Base-by-base conservation (phyloP, 2,888 invertebrate species). In the Malacosoma neustria region DNA sequence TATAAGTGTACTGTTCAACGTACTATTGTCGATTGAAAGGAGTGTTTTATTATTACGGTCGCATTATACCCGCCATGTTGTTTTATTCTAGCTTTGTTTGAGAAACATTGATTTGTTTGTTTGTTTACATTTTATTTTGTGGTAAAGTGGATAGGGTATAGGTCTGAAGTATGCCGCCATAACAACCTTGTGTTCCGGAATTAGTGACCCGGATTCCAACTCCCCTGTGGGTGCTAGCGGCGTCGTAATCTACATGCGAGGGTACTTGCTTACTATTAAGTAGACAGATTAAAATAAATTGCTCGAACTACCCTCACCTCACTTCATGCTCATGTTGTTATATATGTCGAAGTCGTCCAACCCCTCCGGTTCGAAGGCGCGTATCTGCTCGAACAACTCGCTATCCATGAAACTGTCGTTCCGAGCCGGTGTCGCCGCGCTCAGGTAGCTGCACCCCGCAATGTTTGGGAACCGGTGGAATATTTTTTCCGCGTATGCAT, bases 381-480 rank as follows among this genome's bases (percentile, higher is more conserved):
- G 62, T 4, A 84, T 81, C 43, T 81, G 80, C 42, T 84, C 82
- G 34, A 80, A 75, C n/a, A 82, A 49, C 29, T 82, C 81, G 48
- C 72, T 80, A 43, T 81, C 81, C 76, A 82, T 82, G 39, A 74
- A 72, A 12, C 69, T 73, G 41, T 80, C 80, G 1, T 64, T 65
- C 29, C 72, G 71, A 1, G 75, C 76, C 0, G 81, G 80, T 5
- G 82, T 81, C 1, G 69, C 51, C 6, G 74, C 72, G 42, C 74
- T 70, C 59, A 79, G 69, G 69, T 77, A 80, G 58, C 79, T 81
- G 68, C 45, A 49, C n/a, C 13, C 11, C n/a, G 9, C 11, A 14
- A 7, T 32, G 22, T 0, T 22, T 22, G 22, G 22, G 22, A 22
- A 22, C 4, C 22, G 22, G 6, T 7, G 22, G 22, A 30, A 12